Evolutionary conservation across 2,113 vertebrate genomes (phyloP).

Genomic region (Brachyhypopomus occidentalis): DNA sequence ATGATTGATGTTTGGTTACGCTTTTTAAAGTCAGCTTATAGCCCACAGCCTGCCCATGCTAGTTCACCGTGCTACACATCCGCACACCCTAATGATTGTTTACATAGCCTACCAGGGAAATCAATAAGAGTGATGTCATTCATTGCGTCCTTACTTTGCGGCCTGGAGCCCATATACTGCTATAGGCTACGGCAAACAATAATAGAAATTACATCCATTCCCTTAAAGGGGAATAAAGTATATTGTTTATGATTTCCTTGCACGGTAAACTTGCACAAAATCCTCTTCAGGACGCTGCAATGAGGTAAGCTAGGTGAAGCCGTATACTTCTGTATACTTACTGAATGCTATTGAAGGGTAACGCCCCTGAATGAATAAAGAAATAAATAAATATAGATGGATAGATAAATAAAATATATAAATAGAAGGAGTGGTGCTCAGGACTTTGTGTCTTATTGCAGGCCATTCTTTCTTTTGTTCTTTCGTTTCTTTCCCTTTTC

Average conservation of each 20-base stretch:
- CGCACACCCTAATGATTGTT: background rate
- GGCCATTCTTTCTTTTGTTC: background rate
- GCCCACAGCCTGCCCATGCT: background rate
- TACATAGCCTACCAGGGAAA: slow-evolving; percentile 17
- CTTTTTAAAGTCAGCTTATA: slow-evolving; percentile 4
- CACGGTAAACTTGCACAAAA: background rate
- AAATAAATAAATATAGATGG: background rate
- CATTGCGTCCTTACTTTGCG: slow-evolving; percentile 4
- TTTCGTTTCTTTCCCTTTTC: background rate
- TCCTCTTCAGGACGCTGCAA: background rate
- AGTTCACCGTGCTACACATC: too few species aligned
- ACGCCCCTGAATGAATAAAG: slow-evolving; percentile 32
- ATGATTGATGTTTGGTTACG: background rate
- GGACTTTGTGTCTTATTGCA: background rate
- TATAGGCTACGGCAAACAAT: background rate
- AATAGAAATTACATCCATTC: background rate
- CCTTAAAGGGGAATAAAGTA: too few species aligned
- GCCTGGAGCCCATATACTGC: background rate
- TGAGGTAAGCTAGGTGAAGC: background rate
- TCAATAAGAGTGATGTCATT: slow-evolving; percentile 27
- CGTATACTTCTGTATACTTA: background rate
- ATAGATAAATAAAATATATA: too few species aligned
- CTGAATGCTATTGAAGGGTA: slow-evolving; percentile 12
- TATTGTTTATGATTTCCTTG: background rate
- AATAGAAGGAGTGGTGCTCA: background rate